Conservation (phyloP, 2,113 vertebrate species). For the Vidua chalybeata region DNA sequence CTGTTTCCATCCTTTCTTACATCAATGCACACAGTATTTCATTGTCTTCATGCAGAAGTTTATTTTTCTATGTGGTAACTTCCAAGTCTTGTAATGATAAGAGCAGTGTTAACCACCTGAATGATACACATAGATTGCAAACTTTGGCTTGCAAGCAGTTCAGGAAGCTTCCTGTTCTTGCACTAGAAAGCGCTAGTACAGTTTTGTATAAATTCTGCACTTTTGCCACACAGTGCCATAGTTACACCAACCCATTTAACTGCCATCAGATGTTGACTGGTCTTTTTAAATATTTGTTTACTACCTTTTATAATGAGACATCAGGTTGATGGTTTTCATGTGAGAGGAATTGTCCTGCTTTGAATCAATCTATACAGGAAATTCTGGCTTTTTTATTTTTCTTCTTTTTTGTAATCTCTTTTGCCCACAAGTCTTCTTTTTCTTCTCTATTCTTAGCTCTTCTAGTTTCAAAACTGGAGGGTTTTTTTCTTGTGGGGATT, state of each 20-base stretch:
- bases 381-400: background rate
- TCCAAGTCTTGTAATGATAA: background rate
- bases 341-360: background rate
- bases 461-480: background rate
- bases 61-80: background rate
- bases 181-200: background rate
- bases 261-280: background rate
- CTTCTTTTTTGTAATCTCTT: background rate
- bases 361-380: background rate
- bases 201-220: background rate
- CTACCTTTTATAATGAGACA: background rate
- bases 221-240: background rate
- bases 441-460: background rate
- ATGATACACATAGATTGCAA: background rate
- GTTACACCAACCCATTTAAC: background rate
- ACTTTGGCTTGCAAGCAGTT: background rate
- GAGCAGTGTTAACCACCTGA: background rate
- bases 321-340: background rate
- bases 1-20: background rate
- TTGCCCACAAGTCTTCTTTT: background rate
- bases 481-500: background rate
- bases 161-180: background rate
- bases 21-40: rapidly evolving
- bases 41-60: background rate
- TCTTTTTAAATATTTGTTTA: background rate